These are phyloP conservation scores for Phrynosoma platyrhinos DNA, from an alignment of 2,113 vertebrate species.

Conservation along the genomic window DNA sequence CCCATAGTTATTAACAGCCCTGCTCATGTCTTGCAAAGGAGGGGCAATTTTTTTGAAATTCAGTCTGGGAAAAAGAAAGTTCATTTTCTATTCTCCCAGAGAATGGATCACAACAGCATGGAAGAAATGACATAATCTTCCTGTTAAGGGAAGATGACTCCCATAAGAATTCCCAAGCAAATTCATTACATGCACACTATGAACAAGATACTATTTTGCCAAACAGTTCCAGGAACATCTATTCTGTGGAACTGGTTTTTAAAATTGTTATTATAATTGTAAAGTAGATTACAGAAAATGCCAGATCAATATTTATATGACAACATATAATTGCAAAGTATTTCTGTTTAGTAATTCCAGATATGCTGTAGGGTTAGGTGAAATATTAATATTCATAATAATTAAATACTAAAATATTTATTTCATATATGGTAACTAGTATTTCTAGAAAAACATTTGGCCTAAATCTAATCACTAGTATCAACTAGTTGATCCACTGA, in stretches of 20 bases:
- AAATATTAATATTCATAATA: not conserved
- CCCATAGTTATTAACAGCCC: too few relatives aligned
- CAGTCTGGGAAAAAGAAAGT: not conserved
- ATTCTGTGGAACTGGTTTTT: not conserved
- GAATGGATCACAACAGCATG: not conserved
- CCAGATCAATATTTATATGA: rapidly evolving
- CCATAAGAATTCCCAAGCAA: not conserved
- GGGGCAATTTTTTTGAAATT: too few relatives aligned
- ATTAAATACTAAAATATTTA: not conserved
- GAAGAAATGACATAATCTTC: not conserved
- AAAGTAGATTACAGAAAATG: not conserved
- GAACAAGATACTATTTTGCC: too few relatives aligned
- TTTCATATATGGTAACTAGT: too few relatives aligned
- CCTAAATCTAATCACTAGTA: too few relatives aligned
- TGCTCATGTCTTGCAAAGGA: too few relatives aligned
- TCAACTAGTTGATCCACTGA: too few relatives aligned
- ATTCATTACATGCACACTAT: too few relatives aligned
- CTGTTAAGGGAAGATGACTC: not conserved
- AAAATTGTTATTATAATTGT: not conserved
- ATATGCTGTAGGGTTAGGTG: not conserved
- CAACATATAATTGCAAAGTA: not conserved
- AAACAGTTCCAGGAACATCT: not conserved
- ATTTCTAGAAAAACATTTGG: too few relatives aligned
- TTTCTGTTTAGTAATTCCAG: not conserved
- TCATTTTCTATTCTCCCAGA: not conserved